These are phyloP conservation scores for Aethina tumida DNA, from an alignment of 1,140 invertebrate genomes.

Conservation along the genomic window DNA sequence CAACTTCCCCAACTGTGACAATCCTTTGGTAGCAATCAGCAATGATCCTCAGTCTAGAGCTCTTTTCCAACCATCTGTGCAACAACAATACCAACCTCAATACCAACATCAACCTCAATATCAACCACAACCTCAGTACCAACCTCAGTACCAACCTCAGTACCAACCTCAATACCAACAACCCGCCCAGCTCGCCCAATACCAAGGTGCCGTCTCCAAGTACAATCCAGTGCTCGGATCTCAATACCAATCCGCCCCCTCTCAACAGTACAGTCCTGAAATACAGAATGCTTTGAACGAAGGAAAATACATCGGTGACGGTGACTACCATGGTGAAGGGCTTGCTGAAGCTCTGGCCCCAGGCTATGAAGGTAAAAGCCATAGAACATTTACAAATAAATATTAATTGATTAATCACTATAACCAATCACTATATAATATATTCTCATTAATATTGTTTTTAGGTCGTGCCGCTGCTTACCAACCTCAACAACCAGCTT, in stretches of 20 bases:
- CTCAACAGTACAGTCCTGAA: conserved; percentile 32
- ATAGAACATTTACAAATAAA: too few relatives aligned
- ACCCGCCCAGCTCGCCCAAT: conserved; percentile 7
- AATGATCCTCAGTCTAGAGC: conserved; percentile 14
- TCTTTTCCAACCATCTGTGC: conserved; percentile 10
- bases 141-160: conserved; percentile 12
- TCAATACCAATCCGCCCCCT: conserved; percentile 26
- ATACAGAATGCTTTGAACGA: conserved; percentile 27
- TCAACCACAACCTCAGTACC: conserved; percentile 14
- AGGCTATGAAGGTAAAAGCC: conserved; percentile 20
- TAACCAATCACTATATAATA: too few relatives aligned
- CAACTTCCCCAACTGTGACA: conserved; percentile 34
- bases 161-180: conserved; percentile 9
- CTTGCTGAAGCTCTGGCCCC: conserved; percentile 35
- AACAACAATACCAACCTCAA: conserved; percentile 17
- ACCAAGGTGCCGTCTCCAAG: conserved; percentile 10
- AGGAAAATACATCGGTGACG: conserved; percentile 30
- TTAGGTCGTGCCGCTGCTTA: too few relatives aligned
- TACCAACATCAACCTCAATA: conserved; percentile 18
- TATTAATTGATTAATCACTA: too few relatives aligned
- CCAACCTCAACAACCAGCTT: too few relatives aligned
- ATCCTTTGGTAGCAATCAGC: conserved; percentile 28
- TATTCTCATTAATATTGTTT: too few relatives aligned
- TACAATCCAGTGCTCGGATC: conserved; percentile 20
- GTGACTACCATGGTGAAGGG: conserved; percentile 38